Conservation (phyloP, 2,113 vertebrate genomes). For the Procavia capensis region DNA sequence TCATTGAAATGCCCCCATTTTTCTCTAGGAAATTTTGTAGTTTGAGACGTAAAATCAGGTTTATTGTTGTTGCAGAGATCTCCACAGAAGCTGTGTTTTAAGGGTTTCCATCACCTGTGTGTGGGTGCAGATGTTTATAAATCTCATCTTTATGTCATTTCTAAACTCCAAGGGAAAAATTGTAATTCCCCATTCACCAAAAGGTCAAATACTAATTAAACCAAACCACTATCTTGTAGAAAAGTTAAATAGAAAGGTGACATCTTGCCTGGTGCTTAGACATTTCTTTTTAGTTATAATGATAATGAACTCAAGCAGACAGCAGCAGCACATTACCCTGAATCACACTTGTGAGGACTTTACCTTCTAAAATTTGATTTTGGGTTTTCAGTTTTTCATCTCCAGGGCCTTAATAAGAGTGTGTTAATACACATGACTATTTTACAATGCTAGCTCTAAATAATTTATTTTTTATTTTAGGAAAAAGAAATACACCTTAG, state of each 20-base stretch:
- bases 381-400: conserved; percentile 77
- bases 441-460: conserved; percentile 88
- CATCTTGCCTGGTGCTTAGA: conserved; percentile 74
- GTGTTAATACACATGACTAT: conserved; percentile 86
- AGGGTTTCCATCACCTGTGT: background rate
- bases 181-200: background rate
- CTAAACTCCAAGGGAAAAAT: conserved; percentile 42
- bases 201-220: conserved; percentile 2
- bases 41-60: conserved; percentile 35
- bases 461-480: conserved; percentile 92
- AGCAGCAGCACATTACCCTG: conserved; percentile 60
- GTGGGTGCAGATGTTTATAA: conserved; percentile 18
- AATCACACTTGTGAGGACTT: conserved; percentile 80
- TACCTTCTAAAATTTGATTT: conserved; percentile 83
- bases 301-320: conserved; percentile 65
- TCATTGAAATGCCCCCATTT: conserved; percentile 54
- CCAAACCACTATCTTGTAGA: conserved; percentile 37
- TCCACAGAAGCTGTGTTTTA: conserved; percentile 36
- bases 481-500: conserved; percentile 84
- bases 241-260: conserved; percentile 67
- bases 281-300: conserved; percentile 72
- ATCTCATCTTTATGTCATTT: conserved; percentile 48
- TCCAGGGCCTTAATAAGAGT: conserved; percentile 89
- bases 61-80: conserved; percentile 13
- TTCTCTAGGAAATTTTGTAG: background rate